Base-by-base conservation (phyloP, 30 jellyfish, hydroid and myxozoan genomes). In the Hydractinia symbiolongicarpus region DNA sequence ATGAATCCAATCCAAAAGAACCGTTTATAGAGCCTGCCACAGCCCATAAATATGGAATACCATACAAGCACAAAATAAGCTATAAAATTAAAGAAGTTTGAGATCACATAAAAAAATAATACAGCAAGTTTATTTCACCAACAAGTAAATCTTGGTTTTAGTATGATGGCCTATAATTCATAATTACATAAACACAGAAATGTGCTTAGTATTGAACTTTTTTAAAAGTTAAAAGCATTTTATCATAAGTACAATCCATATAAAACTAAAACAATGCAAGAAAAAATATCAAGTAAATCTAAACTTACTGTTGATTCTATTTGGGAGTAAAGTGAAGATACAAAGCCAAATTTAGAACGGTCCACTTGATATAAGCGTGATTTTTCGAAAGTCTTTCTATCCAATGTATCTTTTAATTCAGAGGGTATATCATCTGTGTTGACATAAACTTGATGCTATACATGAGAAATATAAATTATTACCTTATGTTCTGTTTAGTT, bases 31-130 rank as follows among this genome's bases (percentile, higher is more conserved):
- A 50, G 30, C 95, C 98, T 15, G 98, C 83, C 15, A 70, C 60
- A 1, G 72, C 54, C 98, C 98, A 91, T 30, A 91, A 75, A 72
- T 82, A 91, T 20, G 98, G 98, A 49, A 91, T 79, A 10, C 98
- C 96, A 62, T 85, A 84, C 53, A 86, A 75, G 5, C 81, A 30
- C 14, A 91, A 86, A 20, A 91, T 91, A 5, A 85, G 83, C 98
- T 91, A 72, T 16, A 76, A 70, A 16, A 9, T n/a, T n/a, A 13
- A 67, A 11, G n/a, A 13, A 67, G 51, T 20, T 11, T 0, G n/a
- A 67, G 51, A 67, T 13, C 51, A 67, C 1, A 10, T 67, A 13
- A 10, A 11, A 44, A 67, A 19, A 9, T n/a, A n/a, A n/a, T n/a
- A n/a, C n/a, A n/a, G n/a, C n/a, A n/a, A n/a, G 44, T 30, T 30